Evolutionary conservation across 2,797 vertebrate species (phyloP).

Genomic region (Pteropus rufus): DNA sequence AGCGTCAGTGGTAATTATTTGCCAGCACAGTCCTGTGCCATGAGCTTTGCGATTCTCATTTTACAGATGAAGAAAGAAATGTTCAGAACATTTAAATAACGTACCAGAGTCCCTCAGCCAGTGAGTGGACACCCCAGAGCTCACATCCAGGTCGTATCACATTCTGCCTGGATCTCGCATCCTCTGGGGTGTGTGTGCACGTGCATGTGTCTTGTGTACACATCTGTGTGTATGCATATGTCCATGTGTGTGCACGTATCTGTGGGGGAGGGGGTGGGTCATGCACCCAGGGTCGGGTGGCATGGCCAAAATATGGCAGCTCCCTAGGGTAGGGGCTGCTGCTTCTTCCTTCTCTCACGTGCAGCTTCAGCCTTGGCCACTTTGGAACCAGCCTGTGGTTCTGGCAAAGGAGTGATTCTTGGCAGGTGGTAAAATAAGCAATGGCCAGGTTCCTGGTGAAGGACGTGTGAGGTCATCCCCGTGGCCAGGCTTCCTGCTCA

Average conservation of each 20-base stretch:
- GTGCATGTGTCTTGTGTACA: neutral
- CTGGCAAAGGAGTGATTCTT: neutral
- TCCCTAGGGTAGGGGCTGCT: neutral
- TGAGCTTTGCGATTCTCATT: neutral
- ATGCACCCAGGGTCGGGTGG: neutral
- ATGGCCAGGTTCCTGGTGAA: conserved; percentile 2
- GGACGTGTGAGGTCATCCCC: conserved; percentile 20
- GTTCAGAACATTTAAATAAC: neutral
- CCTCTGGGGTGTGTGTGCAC: neutral
- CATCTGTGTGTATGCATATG: neutral
- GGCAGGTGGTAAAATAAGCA: neutral
- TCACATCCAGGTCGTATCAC: neutral
- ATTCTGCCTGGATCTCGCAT: neutral
- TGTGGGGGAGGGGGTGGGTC: neutral
- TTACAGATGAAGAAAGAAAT: neutral
- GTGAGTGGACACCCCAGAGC: neutral
- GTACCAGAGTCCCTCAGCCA: neutral
- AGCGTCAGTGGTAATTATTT: neutral
- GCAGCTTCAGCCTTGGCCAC: neutral
- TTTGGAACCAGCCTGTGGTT: neutral
- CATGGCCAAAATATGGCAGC: neutral
- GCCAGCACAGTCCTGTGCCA: neutral
- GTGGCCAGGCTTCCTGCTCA: neutral
- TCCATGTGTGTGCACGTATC: neutral
- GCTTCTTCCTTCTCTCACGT: neutral